Conservation (phyloP, 2,797 vertebrate genomes). For the Manis crassicaudata region DNA sequence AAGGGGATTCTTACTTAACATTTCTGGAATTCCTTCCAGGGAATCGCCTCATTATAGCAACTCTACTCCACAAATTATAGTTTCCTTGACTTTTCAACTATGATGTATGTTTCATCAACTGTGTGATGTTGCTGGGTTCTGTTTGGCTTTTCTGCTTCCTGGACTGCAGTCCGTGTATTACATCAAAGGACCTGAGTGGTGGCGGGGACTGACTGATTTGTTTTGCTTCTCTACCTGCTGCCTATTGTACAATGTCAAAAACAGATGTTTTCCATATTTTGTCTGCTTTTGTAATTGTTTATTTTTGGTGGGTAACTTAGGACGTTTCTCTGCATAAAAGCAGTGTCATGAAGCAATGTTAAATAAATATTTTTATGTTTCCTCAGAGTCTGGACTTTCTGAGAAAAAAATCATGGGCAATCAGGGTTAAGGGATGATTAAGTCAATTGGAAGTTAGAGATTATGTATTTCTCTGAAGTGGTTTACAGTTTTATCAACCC, state of each 20-base stretch:
- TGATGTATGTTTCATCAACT: neutral
- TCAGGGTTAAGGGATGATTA: neutral
- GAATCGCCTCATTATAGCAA: neutral
- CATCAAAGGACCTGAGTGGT: neutral
- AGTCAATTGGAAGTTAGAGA: neutral
- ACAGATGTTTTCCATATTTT: neutral
- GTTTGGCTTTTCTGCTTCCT: neutral
- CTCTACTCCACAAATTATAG: neutral
- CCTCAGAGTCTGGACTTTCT: neutral
- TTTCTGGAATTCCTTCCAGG: neutral
- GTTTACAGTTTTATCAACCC: neutral
- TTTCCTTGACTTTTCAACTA: neutral
- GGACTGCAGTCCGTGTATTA: rapidly evolving
- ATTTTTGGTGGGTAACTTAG: neutral
- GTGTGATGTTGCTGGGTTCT: neutral
- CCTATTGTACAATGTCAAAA: neutral
- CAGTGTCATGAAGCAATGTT: neutral
- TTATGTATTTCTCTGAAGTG: neutral
- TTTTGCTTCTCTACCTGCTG: neutral
- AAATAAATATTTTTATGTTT: neutral
- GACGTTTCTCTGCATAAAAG: neutral
- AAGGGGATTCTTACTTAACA: neutral
- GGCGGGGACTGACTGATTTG: neutral
- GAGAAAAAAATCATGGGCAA: neutral
- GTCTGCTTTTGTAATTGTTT: neutral